Percentiles rank a stretch among this genome's conserved stretches.
These are phyloP conservation scores for Dasysyrphus albostriatus DNA, from an alignment of 2,888 invertebrate genomes.

Conservation along the genomic window DNA sequence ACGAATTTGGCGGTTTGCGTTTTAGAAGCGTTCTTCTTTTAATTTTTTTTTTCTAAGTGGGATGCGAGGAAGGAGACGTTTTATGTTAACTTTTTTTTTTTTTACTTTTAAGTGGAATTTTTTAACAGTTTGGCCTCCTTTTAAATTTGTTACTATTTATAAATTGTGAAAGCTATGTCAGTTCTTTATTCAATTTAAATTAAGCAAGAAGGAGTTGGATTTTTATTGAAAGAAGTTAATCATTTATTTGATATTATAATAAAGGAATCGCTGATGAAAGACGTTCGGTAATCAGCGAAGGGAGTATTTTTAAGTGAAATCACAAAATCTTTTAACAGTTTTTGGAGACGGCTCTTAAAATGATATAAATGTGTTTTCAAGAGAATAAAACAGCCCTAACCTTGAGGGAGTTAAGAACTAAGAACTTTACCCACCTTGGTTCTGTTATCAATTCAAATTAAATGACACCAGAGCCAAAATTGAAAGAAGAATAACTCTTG, in stretches of 20 bases:
- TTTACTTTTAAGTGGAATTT: constrained; percentile 70
- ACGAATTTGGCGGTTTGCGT: constrained; percentile 58
- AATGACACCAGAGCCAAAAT: no score
- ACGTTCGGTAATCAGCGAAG: neutral
- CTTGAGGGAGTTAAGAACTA: no score
- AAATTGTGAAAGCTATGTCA: constrained; percentile 14
- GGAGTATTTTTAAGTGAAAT: neutral
- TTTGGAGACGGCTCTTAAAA: no score
- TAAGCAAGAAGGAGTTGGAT: neutral
- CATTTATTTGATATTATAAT: neutral
- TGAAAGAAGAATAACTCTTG: no score
- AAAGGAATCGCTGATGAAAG: neutral
- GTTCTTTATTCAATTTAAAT: constrained; percentile 9
- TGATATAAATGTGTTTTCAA: no score
- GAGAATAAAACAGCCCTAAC: no score
- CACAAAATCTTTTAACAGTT: no score
- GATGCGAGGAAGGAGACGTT: neutral
- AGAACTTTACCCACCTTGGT: no score
- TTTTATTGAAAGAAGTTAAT: constrained; percentile 1
- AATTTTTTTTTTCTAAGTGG: constrained; percentile 6
- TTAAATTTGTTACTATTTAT: constrained; percentile 40
- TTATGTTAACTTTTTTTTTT: constrained; percentile 41
- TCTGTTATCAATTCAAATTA: no score
- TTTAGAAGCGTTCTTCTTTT: constrained; percentile 19
- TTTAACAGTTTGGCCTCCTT: constrained; percentile 74